Conservation (phyloP, 2,113 vertebrate species). For the Paracanthobrama guichenoti region DNA sequence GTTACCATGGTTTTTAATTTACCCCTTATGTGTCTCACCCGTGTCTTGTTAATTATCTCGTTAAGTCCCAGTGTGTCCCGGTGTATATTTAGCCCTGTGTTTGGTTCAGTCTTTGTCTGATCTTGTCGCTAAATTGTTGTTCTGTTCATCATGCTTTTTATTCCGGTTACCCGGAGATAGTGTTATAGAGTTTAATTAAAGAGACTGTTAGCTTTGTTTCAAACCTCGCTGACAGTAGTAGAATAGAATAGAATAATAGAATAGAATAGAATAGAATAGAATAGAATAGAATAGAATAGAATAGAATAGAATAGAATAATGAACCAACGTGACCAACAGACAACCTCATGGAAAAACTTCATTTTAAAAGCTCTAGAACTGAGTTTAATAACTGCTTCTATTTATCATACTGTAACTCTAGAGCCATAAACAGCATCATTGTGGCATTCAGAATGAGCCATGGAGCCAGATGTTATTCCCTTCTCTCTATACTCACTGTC, state of each 20-base stretch:
- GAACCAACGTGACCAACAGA: neutral
- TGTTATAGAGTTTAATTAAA: too few relatives aligned
- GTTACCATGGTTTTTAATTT: too few relatives aligned
- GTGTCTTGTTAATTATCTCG: too few relatives aligned
- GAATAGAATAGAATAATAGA: neutral
- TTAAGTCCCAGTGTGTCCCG: too few relatives aligned
- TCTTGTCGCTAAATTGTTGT: too few relatives aligned
- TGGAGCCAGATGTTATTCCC: conserved; percentile 34
- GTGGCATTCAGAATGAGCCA: neutral
- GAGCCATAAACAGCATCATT: neutral
- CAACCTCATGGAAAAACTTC: neutral
- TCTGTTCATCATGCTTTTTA: too few relatives aligned
- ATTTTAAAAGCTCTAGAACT: conserved; percentile 2
- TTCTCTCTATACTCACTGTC: neutral
- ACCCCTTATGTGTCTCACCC: too few relatives aligned
- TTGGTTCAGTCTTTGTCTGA: too few relatives aligned
- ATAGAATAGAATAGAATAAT: neutral
- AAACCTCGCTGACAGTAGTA: too few relatives aligned
- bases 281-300: neutral
- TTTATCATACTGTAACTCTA: conserved; percentile 19
- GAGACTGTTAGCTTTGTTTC: too few relatives aligned
- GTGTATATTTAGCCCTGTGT: too few relatives aligned
- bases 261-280: neutral
- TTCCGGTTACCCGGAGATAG: too few relatives aligned
- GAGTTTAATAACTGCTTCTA: neutral